Evolutionary conservation across 2,888 invertebrate genomes (phyloP).

Genomic region (Ichneumoninae sp.): DNA sequence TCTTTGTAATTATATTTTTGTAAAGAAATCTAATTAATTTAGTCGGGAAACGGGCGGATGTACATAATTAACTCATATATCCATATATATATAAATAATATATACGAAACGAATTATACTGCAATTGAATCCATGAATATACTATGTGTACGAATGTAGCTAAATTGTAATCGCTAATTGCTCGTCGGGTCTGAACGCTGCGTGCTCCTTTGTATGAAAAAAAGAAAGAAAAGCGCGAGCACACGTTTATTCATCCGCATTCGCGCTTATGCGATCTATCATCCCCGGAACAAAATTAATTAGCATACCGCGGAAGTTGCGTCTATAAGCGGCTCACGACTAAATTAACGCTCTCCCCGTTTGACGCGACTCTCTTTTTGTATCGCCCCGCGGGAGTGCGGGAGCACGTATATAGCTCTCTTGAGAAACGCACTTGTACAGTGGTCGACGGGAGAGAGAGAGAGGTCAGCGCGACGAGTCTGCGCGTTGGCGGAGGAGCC

Average conservation of each 20-base stretch:
- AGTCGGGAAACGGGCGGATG: not conserved
- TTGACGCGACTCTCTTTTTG: slow-evolving; percentile 24
- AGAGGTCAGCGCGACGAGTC: not conserved
- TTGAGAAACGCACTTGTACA: too few species aligned
- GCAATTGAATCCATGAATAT: slow-evolving; percentile 29
- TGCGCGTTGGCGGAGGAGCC: slow-evolving; percentile 36
- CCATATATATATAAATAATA: not conserved
- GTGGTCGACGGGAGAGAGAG: not conserved
- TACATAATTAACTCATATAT: slow-evolving; percentile 1
- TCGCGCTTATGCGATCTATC: not conserved
- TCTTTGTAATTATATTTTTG: slow-evolving; percentile 55
- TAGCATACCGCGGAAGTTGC: slow-evolving; percentile 25
- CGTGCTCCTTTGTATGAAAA: not conserved
- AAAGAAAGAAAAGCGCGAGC: not conserved
- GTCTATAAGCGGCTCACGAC: slow-evolving; percentile 43
- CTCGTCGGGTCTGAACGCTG: not conserved
- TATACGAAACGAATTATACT: slow-evolving; percentile 25
- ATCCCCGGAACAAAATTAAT: slow-evolving; percentile 31
- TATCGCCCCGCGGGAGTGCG: slow-evolving; percentile 5
- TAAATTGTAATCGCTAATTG: slow-evolving; percentile 31
- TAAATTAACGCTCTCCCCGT: slow-evolving; percentile 51
- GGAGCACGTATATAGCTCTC: not conserved
- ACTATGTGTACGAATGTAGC: slow-evolving; percentile 10
- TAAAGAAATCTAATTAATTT: slow-evolving; percentile 22
- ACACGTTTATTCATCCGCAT: not conserved